Percentiles rank a stretch among this genome's conserved stretches.
phyloP scores from a whole-genome alignment of 2,797 vertebrate species.

The Falco biarmicus region DNA sequence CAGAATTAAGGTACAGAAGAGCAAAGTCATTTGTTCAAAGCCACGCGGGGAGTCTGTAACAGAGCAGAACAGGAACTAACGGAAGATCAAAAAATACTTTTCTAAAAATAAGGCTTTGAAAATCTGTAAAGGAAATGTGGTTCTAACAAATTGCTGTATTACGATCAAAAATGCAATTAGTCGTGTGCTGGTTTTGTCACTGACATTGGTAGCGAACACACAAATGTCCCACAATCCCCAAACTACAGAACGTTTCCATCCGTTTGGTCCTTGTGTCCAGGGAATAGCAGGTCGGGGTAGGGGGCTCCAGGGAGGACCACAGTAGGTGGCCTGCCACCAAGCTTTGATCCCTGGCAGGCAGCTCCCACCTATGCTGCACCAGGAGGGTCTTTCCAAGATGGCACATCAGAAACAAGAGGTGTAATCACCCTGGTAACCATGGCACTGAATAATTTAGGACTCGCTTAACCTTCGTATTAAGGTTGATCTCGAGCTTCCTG shows the following conservation, averaged over 20 bases:
- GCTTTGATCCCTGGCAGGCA: neutral
- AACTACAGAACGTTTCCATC: neutral
- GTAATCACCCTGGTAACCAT: neutral
- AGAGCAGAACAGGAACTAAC: neutral
- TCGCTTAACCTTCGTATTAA: neutral
- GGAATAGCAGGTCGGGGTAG: fast-evolving
- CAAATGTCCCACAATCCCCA: neutral
- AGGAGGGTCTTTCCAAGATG: neutral
- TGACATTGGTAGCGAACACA: neutral
- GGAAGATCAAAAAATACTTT: neutral
- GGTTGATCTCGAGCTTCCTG: neutral
- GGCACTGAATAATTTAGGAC: neutral
- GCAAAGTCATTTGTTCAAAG: slow-evolving; percentile 33
- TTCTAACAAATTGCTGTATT: neutral
- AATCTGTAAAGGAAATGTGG: neutral
- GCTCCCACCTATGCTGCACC: neutral
- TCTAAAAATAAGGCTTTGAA: slow-evolving; percentile 56
- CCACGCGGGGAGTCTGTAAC: neutral
- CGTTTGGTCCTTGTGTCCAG: fast-evolving
- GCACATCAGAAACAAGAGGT: neutral
- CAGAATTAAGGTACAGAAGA: neutral
- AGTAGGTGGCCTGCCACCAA: neutral
- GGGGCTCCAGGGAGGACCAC: neutral
- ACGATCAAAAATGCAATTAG: neutral
- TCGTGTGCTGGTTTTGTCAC: neutral